These are phyloP conservation scores for Crypturellus tataupa DNA, from an alignment of 2,797 vertebrate species.

Conservation along the genomic window DNA sequence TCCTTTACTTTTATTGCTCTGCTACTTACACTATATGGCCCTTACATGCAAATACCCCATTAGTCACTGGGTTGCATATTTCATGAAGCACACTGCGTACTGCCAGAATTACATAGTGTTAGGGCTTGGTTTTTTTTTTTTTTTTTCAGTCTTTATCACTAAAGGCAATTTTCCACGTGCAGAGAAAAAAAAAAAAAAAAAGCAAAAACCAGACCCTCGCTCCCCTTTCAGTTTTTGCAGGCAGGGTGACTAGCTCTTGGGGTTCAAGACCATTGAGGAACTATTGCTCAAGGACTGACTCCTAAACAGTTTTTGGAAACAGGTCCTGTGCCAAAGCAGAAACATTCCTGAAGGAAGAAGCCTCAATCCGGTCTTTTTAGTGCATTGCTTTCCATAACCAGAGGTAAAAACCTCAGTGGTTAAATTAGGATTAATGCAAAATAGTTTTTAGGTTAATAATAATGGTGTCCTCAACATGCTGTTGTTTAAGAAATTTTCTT, in stretches of 20 bases:
- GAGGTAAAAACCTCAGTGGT: conserved; percentile 28
- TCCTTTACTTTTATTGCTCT: conserved; percentile 57
- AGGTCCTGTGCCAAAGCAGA: background rate
- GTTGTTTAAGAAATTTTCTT: background rate
- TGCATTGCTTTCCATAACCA: conserved; percentile 28
- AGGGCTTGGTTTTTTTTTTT: background rate
- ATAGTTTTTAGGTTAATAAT: background rate
- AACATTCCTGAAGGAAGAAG: background rate
- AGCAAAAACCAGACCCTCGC: conserved; percentile 53
- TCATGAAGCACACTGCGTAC: conserved; percentile 62
- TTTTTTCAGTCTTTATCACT: conserved; percentile 73
- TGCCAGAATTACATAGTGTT: conserved; percentile 79
- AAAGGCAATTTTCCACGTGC: conserved; percentile 74
- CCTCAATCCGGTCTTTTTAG: conserved; percentile 10
- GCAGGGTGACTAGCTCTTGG: too few relatives aligned
- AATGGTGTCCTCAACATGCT: background rate
- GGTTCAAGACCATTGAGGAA: background rate
- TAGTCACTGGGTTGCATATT: conserved; percentile 65
- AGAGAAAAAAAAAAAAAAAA: conserved; percentile 66
- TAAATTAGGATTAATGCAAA: conserved; percentile 40
- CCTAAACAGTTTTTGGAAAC: background rate
- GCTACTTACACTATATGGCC: conserved; percentile 37
- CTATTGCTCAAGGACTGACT: background rate
- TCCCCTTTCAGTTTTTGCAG: background rate
- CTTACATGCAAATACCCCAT: conserved; percentile 67